Evolutionary conservation across 2,888 invertebrate genomes (phyloP), one percentile per base, ranked within the genome.

Genomic region (Leptopilina syphax): DNA sequence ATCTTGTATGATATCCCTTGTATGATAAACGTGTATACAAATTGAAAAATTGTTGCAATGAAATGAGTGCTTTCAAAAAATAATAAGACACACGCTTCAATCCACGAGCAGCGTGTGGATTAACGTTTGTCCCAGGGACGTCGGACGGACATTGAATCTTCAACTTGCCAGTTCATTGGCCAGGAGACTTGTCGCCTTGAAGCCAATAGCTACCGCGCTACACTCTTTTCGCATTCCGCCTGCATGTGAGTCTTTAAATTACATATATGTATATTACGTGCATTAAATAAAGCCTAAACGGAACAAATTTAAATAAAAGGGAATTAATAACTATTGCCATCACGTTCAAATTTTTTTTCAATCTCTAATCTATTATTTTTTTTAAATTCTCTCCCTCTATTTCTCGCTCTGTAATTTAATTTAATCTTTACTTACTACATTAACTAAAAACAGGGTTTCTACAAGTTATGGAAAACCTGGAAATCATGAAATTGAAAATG

Each of bases 141-240:
- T 82, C 82, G 82, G 82, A 83, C 83, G 57, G 77, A 80, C 83
- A 81, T 82, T 81, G 84, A 70, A 70, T 70, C 70, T 70, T 50
- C 34, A 70, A 54, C 70, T 54, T 70, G 34, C 73, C 87, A 86
- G 88, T 90, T 90, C 90, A 89, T 89, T 90, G 90, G 90, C 90
- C 90, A 89, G 86, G 87, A 89, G 86, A 89, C 88, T 89, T 88
- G 90, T 90, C 89, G 89, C 90, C 89, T 90, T 88, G 88, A 89
- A 89, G 89, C 86, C 87, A 88, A 87, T 86, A 85, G 85, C 84
- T 82, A 82, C 81, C 83, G 83, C 82, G 80, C 83, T 84, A 81
- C 82, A 81, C 86, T 84, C 84, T 86, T 86, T 87, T 89, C 85
- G 86, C 87, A 89, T 89, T 88, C 88, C 89, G 83, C 84, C 84